Conservation (phyloP, 2,888 invertebrate genomes). For the Tetramorium bicarinatum region DNA sequence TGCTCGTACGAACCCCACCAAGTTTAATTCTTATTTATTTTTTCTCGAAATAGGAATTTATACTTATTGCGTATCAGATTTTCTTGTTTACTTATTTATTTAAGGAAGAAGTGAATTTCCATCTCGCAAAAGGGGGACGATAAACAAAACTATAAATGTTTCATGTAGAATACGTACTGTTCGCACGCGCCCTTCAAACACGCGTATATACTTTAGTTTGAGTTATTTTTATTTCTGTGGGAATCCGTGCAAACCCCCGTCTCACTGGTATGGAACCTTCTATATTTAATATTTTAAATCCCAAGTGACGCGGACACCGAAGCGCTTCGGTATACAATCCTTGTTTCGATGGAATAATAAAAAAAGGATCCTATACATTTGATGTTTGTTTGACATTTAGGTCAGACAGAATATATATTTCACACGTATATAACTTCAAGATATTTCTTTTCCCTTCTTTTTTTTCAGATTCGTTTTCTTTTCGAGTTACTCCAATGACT, state of each 20-base stretch:
- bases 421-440: background rate
- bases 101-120: conserved; percentile 19
- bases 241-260: conserved; percentile 29
- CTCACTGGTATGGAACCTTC: background rate
- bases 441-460: no score
- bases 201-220: conserved; percentile 4
- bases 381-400: conserved; percentile 36
- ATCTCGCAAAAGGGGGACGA: conserved; percentile 2
- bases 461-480: conserved; percentile 1
- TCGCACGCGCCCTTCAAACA: background rate
- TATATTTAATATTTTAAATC: conserved; percentile 49
- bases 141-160: conserved; percentile 26
- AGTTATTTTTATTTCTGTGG: conserved; percentile 30
- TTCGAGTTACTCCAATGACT: conserved; percentile 25
- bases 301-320: conserved; percentile 10
- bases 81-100: conserved; percentile 42
- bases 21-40: conserved; percentile 22
- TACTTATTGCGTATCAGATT: conserved; percentile 20
- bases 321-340: conserved; percentile 4
- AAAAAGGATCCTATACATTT: conserved; percentile 10
- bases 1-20: background rate
- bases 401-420: background rate
- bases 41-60: conserved; percentile 12
- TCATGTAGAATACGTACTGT: background rate
- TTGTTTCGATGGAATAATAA: conserved; percentile 32